phyloP scores from a whole-genome alignment of 2,797 vertebrate genomes.

The Heteromormyrus szaboi region DNA sequence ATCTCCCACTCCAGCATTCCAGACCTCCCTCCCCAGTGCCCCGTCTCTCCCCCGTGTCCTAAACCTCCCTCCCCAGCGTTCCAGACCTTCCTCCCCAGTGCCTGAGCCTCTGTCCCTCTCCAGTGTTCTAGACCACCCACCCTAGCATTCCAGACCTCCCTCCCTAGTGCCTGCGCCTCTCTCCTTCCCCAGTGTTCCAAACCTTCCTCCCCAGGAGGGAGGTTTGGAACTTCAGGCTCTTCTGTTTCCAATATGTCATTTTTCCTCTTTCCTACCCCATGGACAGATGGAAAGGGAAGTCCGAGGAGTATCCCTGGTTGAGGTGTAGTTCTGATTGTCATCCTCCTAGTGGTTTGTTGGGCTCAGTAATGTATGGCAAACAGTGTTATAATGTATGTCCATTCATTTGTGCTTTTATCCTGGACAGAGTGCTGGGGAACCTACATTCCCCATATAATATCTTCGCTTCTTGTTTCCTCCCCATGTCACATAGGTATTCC shows the following conservation, averaged over 20 bases:
- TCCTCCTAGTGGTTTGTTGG: background rate
- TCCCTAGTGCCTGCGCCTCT: background rate
- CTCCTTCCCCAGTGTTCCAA: background rate
- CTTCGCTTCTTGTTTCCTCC: background rate
- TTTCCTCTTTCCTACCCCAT: background rate
- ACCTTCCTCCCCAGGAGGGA: background rate
- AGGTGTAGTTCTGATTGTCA: background rate
- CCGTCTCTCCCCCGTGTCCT: fast-evolving
- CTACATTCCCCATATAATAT: background rate
- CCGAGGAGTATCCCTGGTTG: background rate
- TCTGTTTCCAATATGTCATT: background rate
- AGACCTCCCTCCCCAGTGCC: too few species aligned
- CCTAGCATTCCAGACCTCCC: background rate
- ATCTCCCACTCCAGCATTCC: too few species aligned
- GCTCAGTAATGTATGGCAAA: background rate
- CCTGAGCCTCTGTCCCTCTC: fast-evolving
- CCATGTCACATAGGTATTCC: background rate
- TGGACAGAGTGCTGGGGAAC: background rate
- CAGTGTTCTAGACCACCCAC: too few species aligned
- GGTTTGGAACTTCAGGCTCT: background rate
- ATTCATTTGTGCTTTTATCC: background rate
- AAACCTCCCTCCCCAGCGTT: background rate
- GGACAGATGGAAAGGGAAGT: background rate
- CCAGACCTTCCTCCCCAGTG: background rate
- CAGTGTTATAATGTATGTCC: background rate